Evolutionary conservation across 2,113 vertebrate genomes (phyloP), one percentile per base, ranked within the genome.

Genomic region (Heliornis fulica): DNA sequence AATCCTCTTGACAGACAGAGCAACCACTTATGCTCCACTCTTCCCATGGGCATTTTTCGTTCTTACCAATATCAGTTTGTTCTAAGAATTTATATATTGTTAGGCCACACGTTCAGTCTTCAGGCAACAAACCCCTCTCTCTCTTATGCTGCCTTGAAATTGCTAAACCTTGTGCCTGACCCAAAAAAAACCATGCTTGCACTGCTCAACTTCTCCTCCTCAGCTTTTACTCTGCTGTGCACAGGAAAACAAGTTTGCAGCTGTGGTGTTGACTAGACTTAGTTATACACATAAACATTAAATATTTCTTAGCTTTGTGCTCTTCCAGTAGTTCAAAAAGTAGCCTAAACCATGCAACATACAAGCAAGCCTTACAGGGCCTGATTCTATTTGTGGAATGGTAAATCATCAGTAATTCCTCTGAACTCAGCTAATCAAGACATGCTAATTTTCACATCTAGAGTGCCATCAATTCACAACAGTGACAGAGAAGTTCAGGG

Each of bases 301-400:
- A 90, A 26, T 70, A 87, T 34, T 64, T 78, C 54, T 46, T 83
- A 32, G 26, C 80, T 61, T 84, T 87, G 45, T 89, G 83, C 56
- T 92, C 77, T 95, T 91, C 76, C 83, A 65, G 43, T n/a, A 84
- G 59, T 48, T 94, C 54, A 93, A 86, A 86, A 95, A 68, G 23
- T 56, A 93, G 56, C 77, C 92, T 83, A 74, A 94, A 95, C 81
- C 77, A 81, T 89, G 51, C 60, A 75, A 90, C 64, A 56, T 13
- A 81, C 56, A 90, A 94, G 32, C 41, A 90, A 95, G 66, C 43
- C 46, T 93, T 60, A 45, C 26, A 92, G 43, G 76, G 26, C 59
- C 96, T 70, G 50, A 41, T 70, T 95, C 59, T 93, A 16, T 56
- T 65, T 92, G 64, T 60, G 77, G 83, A 95, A 83, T 64, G 69